These are phyloP conservation scores for Thymallus thymallus DNA, from an alignment of 2,113 vertebrate genomes.

Conservation along the genomic window DNA sequence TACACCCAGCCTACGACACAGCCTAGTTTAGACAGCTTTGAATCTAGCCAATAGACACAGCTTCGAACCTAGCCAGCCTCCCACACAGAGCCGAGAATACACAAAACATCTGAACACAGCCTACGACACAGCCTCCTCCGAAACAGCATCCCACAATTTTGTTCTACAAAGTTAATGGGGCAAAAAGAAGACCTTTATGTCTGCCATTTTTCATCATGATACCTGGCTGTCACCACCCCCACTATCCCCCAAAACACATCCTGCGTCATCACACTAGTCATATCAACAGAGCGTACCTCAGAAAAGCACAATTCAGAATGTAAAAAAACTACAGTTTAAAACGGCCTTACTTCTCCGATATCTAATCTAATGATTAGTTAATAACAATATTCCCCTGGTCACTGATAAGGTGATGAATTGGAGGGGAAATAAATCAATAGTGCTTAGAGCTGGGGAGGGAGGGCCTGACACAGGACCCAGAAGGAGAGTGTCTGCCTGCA, in stretches of 20 bases:
- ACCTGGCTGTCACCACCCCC: neutral
- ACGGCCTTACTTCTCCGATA: neutral
- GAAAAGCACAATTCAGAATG: neutral
- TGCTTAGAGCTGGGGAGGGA: neutral
- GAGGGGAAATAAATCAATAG: neutral
- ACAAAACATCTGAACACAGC: neutral
- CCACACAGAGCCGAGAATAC: neutral
- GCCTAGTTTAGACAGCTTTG: neutral
- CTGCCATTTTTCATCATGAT: neutral
- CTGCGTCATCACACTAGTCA: neutral
- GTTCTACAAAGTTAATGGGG: neutral
- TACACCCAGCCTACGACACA: conserved; percentile 25
- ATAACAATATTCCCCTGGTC: neutral
- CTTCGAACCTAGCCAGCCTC: neutral
- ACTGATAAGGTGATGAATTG: neutral
- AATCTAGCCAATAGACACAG: neutral
- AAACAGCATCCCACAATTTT: conserved; percentile 17
- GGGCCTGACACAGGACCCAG: neutral
- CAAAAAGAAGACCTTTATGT: conserved; percentile 10
- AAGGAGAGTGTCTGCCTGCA: neutral
- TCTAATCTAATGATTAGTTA: no score
- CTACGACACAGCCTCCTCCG: neutral
- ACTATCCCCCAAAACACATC: no score
- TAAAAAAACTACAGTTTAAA: neutral
- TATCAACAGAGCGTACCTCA: neutral